phyloP scores from a whole-genome alignment of 92 coral and sea anemone species.

The Palythoa grandis region DNA sequence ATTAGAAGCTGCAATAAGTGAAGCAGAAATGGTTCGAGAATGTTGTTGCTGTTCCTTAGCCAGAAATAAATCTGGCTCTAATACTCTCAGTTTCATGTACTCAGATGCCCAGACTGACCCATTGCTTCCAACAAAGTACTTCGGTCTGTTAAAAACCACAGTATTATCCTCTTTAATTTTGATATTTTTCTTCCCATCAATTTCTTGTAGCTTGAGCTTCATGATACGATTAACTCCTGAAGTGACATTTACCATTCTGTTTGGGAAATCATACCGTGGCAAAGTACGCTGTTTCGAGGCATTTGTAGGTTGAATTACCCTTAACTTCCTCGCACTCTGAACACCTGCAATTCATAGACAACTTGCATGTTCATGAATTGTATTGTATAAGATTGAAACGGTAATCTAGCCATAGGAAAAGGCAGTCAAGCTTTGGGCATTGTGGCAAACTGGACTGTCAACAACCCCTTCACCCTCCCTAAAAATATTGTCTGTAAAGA shows the following conservation, averaged over 20 bases:
- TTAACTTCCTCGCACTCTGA: conserved; percentile 41
- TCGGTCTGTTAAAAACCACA: conserved; percentile 40
- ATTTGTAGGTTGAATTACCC: conserved; percentile 39
- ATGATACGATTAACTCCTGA: not conserved
- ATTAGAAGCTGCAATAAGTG: conserved; percentile 14
- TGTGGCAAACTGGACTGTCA: not conserved
- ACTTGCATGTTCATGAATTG: not conserved
- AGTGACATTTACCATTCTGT: not conserved
- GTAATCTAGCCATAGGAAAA: conserved; percentile 2
- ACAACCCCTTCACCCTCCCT: not conserved
- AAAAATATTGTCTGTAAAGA: conserved; percentile 4
- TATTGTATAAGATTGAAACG: conserved; percentile 6
- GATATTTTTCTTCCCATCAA: not conserved
- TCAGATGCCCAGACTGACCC: conserved; percentile 50
- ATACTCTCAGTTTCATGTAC: conserved; percentile 27
- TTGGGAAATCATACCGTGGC: conserved; percentile 27
- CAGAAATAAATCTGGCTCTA: conserved; percentile 35
- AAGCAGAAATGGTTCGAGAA: not conserved
- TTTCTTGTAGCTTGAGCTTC: not conserved
- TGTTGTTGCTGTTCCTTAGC: not conserved
- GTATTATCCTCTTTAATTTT: conserved; percentile 39
- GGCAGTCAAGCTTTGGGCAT: conserved; percentile 11
- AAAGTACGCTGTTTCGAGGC: conserved; percentile 35
- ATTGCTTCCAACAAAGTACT: conserved; percentile 50
- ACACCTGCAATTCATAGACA: conserved; percentile 29